Evolutionary conservation across 2,888 invertebrate genomes (phyloP), one percentile per base, ranked within the genome.

Genomic region (Trileptium ribeirensis): DNA sequence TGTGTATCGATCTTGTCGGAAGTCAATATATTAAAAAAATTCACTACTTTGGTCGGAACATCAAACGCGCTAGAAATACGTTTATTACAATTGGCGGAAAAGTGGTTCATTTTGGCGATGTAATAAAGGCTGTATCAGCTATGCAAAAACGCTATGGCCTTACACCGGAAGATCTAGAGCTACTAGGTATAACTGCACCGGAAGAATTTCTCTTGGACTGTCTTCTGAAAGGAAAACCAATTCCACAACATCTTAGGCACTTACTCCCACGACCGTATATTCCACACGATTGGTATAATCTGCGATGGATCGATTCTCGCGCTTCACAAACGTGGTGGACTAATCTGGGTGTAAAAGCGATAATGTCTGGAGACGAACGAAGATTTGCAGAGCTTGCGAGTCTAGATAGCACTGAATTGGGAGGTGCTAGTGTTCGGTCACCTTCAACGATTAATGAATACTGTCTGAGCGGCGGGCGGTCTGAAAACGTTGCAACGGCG

Each of bases 1-100:
- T 88, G 88, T 88, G 88, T 82, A 88, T 88, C 79, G 88, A 88
- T 82, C 85, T 88, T 29, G 88, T 88, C 34, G 88, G 88, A 39
- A 85, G 85, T 79, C 88, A 87, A 80, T 88, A 88, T 83, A 88
- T 88, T 79, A 85, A 87, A 67, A 88, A 88, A 83, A 88, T 88
- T 67, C 88, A 88, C 83, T 70, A 87, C 83, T 88, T 88, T 82
- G 88, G 88, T 33, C 85, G 88, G 34, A 86, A 85, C 81, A 82
- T 88, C 8, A 87, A 87, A 24, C 34, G 64, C 2, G 40, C 80
- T 29, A 34, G 83, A 86, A 33, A 80, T 51, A 84, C 86, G n/a
- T 87, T 88, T 83, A 85, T 88, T 85, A 88, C 87, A 3, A 86
- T 88, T 81, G 88, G 88, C 67, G 79, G 74, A 74, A 88, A 88